Evolutionary conservation across 2,797 vertebrate genomes (phyloP).

Genomic region (Myiotriccus ornatus): DNA sequence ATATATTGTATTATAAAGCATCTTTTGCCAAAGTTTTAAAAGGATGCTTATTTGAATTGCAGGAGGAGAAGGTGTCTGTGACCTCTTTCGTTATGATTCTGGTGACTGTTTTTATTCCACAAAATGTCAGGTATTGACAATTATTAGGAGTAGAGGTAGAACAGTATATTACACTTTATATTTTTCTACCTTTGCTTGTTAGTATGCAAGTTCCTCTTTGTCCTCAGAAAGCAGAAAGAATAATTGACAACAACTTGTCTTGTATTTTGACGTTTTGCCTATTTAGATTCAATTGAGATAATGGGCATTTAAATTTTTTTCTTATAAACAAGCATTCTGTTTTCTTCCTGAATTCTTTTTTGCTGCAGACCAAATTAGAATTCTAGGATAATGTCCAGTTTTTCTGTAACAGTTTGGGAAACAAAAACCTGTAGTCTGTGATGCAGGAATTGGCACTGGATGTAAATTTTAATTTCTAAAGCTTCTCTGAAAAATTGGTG

Average conservation of each 20-base stretch:
- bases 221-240: not conserved
- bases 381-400: slow-evolving; percentile 64
- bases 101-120: not conserved
- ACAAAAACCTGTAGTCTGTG: not conserved
- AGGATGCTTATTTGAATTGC: not conserved
- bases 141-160: not conserved
- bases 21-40: not conserved
- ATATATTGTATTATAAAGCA: not conserved
- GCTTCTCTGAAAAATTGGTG: not conserved
- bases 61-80: not conserved
- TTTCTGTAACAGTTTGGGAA: not conserved
- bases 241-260: not conserved
- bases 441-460: not conserved
- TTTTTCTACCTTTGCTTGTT: not conserved
- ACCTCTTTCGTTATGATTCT: not conserved
- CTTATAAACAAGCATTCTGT: not conserved
- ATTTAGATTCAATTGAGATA: not conserved
- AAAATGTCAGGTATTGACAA: not conserved
- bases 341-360: slow-evolving; percentile 7
- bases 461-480: not conserved
- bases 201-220: not conserved
- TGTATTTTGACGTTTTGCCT: not conserved
- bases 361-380: not conserved
- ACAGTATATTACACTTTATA: not conserved
- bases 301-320: not conserved